Conservation (phyloP, 1,140 invertebrate genomes). For the Pissodes strobi region DNA sequence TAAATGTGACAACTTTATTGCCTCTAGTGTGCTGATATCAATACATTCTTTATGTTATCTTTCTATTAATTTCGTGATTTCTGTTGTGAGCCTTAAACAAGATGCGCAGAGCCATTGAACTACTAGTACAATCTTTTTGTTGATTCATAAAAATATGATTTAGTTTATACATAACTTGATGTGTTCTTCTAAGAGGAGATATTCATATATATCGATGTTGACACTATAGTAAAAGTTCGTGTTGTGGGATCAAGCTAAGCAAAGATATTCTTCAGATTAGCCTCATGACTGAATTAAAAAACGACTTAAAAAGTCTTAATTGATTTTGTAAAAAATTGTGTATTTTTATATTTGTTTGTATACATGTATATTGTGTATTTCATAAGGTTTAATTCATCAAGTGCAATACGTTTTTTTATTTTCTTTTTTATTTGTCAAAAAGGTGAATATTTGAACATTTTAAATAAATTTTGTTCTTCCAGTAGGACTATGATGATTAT, state of each 20-base stretch:
- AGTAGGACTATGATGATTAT: constrained; percentile 3
- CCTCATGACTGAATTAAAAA: constrained; percentile 25
- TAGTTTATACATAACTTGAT: constrained; percentile 20
- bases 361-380: constrained; percentile 33
- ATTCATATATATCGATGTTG: constrained; percentile 14
- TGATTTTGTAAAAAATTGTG: constrained; percentile 27
- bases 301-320: constrained; percentile 6
- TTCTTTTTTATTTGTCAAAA: constrained; percentile 30
- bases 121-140: too few relatives aligned
- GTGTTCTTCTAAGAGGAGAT: constrained; percentile 17
- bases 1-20: too few relatives aligned
- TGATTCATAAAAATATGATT: background rate
- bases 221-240: constrained; percentile 22
- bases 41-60: too few relatives aligned
- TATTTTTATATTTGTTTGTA: constrained; percentile 33
- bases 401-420: constrained; percentile 30
- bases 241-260: constrained; percentile 33
- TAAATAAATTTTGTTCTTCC: constrained; percentile 31
- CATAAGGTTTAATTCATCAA: constrained; percentile 12
- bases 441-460: constrained; percentile 13
- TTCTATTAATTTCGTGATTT: too few relatives aligned
- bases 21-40: too few relatives aligned
- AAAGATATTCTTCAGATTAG: constrained; percentile 27
- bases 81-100: too few relatives aligned
- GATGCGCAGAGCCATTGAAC: too few relatives aligned